Base-by-base conservation (phyloP, 2,113 vertebrate species). In the Lycocorax pyrrhopterus region DNA sequence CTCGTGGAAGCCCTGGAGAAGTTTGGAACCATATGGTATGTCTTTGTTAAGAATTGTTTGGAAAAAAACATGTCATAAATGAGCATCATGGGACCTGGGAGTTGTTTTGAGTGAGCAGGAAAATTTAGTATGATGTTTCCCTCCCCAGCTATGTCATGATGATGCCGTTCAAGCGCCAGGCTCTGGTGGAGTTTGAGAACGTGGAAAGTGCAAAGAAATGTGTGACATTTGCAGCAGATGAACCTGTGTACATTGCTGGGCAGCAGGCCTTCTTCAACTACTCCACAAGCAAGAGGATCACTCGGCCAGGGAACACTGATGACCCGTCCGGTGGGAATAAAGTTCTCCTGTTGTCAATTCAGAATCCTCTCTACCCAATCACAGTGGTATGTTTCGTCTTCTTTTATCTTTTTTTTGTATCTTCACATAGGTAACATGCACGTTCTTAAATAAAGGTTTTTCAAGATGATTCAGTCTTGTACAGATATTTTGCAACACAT, bases 121-220 rank as follows among this genome's bases (percentile, higher is more conserved):
- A 20, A n/a, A 25, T 47, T 93, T 8, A 47, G 49, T 37, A 16
- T 58, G 33, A 3, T 52, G 20, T 93, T 92, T 96, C 64, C 94
- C 67, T 85, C 22, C 1, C 29, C 96, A 99, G 99, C 90, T 99
- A 99, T 43, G 99, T 99, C 84, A 99, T 99, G 99, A 99, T 99
- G 99, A 99, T 99, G 99, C 99, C 99, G 4, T 99, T 99, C 81
- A 99, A 99, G 93, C 98, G 98, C 4, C 99, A 99, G 97, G 99
- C 99, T 39, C 97, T 99, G 82, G 99, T 99, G 96, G 99, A 99
- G 97, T 99, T 99, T 87, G 98, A 99, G 93, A 98, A 98, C 2
- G 90, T 99, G 71, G 98, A 98, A 87, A 99, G 98, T 51, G 98
- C 99, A 2, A 99, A 99, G 97, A 98, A 98, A 56, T 99, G 99